phyloP scores from a whole-genome alignment of 2,797 vertebrate species.

The Girardinus metallicus region DNA sequence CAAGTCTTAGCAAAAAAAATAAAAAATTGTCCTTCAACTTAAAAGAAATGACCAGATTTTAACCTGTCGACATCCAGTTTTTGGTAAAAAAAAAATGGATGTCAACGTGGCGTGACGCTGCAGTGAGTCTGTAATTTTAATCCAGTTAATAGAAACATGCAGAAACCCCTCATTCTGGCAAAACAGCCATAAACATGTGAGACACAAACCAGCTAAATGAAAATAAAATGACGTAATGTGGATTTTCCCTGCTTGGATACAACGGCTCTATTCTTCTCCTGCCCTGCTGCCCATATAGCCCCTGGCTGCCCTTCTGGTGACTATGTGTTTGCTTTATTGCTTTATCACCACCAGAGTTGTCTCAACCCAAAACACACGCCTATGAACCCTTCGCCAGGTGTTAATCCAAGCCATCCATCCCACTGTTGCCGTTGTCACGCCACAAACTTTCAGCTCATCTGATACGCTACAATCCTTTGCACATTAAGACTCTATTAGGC shows the following conservation, averaged over 20 bases:
- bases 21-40: too few species aligned
- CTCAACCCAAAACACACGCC: conserved; percentile 24
- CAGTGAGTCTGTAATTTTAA: neutral
- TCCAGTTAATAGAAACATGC: neutral
- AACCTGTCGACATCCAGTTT: neutral
- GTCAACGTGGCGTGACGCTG: neutral
- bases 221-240: neutral
- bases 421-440: conserved; percentile 74
- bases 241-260: conserved; percentile 44
- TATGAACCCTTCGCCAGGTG: conserved; percentile 73
- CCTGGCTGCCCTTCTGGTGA: conserved; percentile 59
- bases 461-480: conserved; percentile 70
- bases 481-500: conserved; percentile 78
- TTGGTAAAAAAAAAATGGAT: neutral
- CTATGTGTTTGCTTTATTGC: conserved; percentile 60
- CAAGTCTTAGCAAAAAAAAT: too few species aligned
- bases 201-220: conserved; percentile 6
- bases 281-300: conserved; percentile 56
- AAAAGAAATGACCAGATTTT: too few species aligned
- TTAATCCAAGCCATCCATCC: conserved; percentile 70
- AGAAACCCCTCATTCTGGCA: neutral
- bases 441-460: conserved; percentile 54
- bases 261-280: conserved; percentile 66
- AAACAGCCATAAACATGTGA: neutral
- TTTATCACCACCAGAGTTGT: conserved; percentile 55